Conservation (phyloP, 2,888 invertebrate genomes). For the Dioctria rufipes region DNA sequence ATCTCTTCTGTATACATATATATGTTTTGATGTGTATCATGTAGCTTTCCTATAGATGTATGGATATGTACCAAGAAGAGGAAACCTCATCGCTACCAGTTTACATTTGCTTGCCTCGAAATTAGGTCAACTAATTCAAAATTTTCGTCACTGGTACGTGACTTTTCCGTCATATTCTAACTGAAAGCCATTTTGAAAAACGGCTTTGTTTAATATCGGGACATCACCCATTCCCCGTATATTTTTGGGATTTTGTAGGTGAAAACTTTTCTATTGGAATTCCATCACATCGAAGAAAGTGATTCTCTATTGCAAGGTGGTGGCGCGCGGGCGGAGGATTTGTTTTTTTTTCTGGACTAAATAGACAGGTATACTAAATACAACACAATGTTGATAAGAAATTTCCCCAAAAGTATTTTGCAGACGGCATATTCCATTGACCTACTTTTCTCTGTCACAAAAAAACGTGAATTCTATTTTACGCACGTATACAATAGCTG, state of each 20-base stretch:
- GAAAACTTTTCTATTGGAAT: slow-evolving; percentile 27
- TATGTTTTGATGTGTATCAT: too few relatives aligned
- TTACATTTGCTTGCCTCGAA: slow-evolving; percentile 29
- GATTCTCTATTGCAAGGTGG: background rate
- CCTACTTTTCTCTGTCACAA: slow-evolving; percentile 3
- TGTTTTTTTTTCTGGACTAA: background rate
- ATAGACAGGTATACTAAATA: slow-evolving; percentile 12
- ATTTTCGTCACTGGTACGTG: slow-evolving; percentile 23
- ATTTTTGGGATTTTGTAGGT: background rate
- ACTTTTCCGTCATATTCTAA: background rate
- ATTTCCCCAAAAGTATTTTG: background rate
- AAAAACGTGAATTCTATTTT: background rate
- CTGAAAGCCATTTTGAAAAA: background rate
- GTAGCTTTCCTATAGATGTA: too few relatives aligned
- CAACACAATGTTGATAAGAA: slow-evolving; percentile 26
- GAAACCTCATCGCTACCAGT: background rate
- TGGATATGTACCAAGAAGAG: too few relatives aligned
- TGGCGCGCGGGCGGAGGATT: background rate
- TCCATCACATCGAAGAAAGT: slow-evolving; percentile 1
- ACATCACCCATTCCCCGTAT: too few relatives aligned
- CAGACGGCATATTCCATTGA: background rate
- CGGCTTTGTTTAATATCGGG: too few relatives aligned
- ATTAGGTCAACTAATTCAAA: slow-evolving; percentile 34
- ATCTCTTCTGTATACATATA: background rate
- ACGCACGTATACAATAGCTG: slow-evolving; percentile 19